Base-by-base conservation (phyloP, 2,113 vertebrate genomes). In the Ciconia boyciana region DNA sequence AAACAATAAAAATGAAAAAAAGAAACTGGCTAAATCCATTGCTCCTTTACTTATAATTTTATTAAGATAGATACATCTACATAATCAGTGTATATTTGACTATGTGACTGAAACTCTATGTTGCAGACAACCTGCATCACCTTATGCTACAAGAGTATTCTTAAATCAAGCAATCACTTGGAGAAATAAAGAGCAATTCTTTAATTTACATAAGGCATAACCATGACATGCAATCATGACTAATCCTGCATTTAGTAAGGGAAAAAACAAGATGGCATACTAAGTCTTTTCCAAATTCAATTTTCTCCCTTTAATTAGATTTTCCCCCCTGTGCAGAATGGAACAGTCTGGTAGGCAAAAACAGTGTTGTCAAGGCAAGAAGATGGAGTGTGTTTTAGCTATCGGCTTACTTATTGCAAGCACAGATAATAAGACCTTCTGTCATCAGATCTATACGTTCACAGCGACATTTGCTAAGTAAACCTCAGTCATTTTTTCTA, bases 261-360 rank as follows among this genome's bases (percentile, higher is more conserved):
- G 44, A 29, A 75, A 86, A 91, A 83, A 3, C 25, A 76, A 79
- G 49, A 85, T 15, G 8, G 51, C 41, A 85, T 55, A 74, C 26
- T 71, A 89, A 84, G 44, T 46, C 74, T 94, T 92, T 64, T 74
- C 39, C 29, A 82, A 84, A 95, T 80, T 86, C 5, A 74, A 48
- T 96, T 90, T 93, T 95, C 58, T 64, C 44, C 43, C 49, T 69
- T 91, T 89, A 93, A 94, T 90, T 93, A 90, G 78, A 94, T 97
- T 95, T 48, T 0, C 2, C 28, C 72, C 57, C 1, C 0, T 18
- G 9, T 41, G 39, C n/a, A 83, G 66, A 95, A 94, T 88, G 76
- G 64, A 93, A 64, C 34, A 77, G 46, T 68, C 78, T 90, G 75
- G 62, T 77, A 93, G 41, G 32, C 58, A 91, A 74, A 93, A 51